Evolutionary conservation across 2,888 invertebrate species (phyloP), one percentile per base, ranked within the genome.

Genomic region (Thereva unica): DNA sequence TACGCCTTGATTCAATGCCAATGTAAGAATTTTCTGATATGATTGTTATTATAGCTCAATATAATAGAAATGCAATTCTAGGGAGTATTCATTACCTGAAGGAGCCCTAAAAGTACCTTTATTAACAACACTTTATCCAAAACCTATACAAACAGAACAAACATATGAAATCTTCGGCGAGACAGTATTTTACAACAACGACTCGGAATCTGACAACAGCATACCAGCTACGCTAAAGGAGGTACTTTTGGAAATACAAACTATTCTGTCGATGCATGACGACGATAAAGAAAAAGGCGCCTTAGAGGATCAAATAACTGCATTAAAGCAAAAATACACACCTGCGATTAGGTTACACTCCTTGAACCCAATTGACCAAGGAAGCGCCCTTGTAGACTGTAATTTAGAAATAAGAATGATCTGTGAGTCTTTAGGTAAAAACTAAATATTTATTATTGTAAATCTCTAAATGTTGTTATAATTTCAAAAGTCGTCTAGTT

Each of bases 141-240:
- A 8, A 7, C 1, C 5, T 6, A 47, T 56, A 42, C 64, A 55
- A 5, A 35, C 38, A 23, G 35, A 49, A 9, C 55, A 52, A 34
- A 41, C 34, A 3, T 66, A 42, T 40, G 68, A 68, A 49, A 50
- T 66, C 12, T 64, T 64, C 12, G 68, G 68, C 4, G 66, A 66
- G 57, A 57, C 55, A 2, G 64, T 68, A 34, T 40, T 68, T 1
- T 66, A 10, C 8, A 64, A 68, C 47, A 12, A 5, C 8, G 10
- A 37, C 4, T 12, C 44, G 10, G n/a, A 2, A 8, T 41, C 49
- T n/a, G 10, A 9, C 4, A 50, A 57, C 12, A 23, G 52, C 5
- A 4, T 68, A n/a, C 63, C 38, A 9, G 35, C 47, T 7, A 59
- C 57, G 38, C 38, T 45, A 37, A 37, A 50, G 6, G 50, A 50